Base-by-base conservation (phyloP, 2,888 invertebrate species). In the Leptothorax acervorum region DNA sequence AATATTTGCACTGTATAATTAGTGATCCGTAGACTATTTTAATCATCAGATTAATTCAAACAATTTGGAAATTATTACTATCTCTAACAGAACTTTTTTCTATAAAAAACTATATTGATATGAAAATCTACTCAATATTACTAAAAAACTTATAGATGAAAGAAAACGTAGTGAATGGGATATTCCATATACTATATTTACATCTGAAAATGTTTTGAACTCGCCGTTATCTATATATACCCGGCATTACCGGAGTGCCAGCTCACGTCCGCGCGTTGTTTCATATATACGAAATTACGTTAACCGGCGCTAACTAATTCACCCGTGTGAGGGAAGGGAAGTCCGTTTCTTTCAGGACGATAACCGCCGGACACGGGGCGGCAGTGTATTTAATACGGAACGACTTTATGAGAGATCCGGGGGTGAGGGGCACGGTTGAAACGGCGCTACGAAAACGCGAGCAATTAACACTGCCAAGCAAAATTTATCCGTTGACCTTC, bases 201-300 rank as follows among this genome's bases (percentile, higher is more conserved):
- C 65, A 18, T 51, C 28, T 65, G 75, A 53, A 75, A 76, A 76
- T 65, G 65, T 76, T 65, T 51, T 73, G 12, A 76, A 65, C 39
- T 65, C 51, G 11, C 39, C 51, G 23, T 23, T 55, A 28, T 68
- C 35, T 42, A 42, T 76, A 42, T 76, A 68, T 68, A 68, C 2
- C 68, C 31, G 31, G n/a, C 31, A 68, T 78, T 78, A 78, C 55
- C 78, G 68, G 68, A 55, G 42, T 53, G 78, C 78, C 28, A 65
- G 68, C 68, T 78, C 78, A 68, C 68, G 31, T 78, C 78, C 78
- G 78, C 55, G n/a, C 55, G 68, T 68, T 68, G 78, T 78, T 78
- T 78, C 78, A 68, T 68, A 78, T 42, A 68, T 42, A 78, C 78
- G 42, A 78, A 78, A 78, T 78, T 78, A 78, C 68, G 45, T 78